Base-by-base conservation (phyloP, 2,113 vertebrate genomes). In the Pangasianodon hypophthalmus region DNA sequence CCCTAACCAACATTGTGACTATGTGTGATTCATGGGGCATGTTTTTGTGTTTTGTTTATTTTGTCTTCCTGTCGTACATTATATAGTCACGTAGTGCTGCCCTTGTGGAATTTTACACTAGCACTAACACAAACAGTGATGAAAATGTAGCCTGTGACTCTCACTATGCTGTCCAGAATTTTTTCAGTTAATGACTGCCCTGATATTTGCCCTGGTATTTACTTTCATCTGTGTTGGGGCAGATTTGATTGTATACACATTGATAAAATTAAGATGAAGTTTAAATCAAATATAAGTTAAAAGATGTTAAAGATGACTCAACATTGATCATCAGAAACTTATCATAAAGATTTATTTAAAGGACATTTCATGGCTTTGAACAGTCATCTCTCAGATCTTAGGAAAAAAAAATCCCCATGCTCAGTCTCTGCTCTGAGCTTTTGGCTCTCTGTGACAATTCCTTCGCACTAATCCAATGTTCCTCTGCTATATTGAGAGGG, bases 11-110 rank as follows among this genome's bases (percentile, higher is more conserved):
- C 69, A 50, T 56, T 60, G 82, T 46, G 60, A 16, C 41, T 82
- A 54, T 82, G 75, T 62, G 60, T 41, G 88, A 77, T 85, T 73
- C 69, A 48, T 48, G 24, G 67, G 67, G 50, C 26, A 71, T 73
- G 67, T 85, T 75, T 89, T 85, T 87, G 79, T 58, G 46, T 71
- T 87, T 58, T 79, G 87, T 85, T 85, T 88, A 85, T 54, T 54
- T 69, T 90, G 10, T 6, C 44, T 85, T 84, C 86, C 86, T 90
- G 26, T 56, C 24, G 0, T 83, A 18, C 6, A 29, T 88, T 84
- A 75, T 73, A 58, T 56, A 88, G 37, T 62, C 62, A 54, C 18
- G 60, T 50, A 84, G 62, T 14, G 77, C 62, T 81, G 37, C 52
- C 7, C 58, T 54, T 52, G 7, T 44, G 52, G 64, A 88, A 46